Evolutionary conservation across 2,888 invertebrate species (phyloP), one percentile per base, ranked within the genome.

Genomic region (Coecobrya sp.): DNA sequence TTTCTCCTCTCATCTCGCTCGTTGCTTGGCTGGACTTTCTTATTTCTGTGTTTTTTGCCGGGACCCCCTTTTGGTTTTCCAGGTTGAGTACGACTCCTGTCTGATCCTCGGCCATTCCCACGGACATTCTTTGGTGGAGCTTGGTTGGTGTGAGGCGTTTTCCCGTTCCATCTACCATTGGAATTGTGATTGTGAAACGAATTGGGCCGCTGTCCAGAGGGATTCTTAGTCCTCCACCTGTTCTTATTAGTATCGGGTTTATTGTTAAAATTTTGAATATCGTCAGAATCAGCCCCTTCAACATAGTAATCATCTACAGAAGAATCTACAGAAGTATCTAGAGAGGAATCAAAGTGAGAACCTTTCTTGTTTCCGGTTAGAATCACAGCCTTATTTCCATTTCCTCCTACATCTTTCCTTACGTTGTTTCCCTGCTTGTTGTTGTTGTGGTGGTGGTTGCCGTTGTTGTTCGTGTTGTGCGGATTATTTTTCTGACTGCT

Each of bases 131-230:
- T 82, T 91, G 91, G 30, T 87, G 91, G 62, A 91, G 91, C 52
- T 91, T 91, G 87, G 19, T 91, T 82, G 91, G 91, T 13, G 86
- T 86, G 36, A 86, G 19, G 0, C 62, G 62, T 19, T 81, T 79
- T 91, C 91, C 91, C 87, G 45, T 30, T 86, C 82, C 82, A 73
- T 87, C 93, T 13, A 85, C 81, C 91, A 89, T 89, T 68, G 93
- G 93, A 55, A 93, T 92, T 8, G 82, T 89, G 87, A 93, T 89
- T 49, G 91, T 93, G 93, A 93, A 93, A 8, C 93, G 91, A 55
- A 93, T 86, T 45, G 93, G 93, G n/a, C 91, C 90, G 87, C 86
- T 88, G 85, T 92, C 91, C 91, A 92, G 89, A 76, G 93, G 93
- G 55, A 92, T 92, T 59, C 59, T 92, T 81, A 92, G 92, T 52